Evolutionary conservation across 2,797 vertebrate species (phyloP).

Genomic region (Valencia hispanica): DNA sequence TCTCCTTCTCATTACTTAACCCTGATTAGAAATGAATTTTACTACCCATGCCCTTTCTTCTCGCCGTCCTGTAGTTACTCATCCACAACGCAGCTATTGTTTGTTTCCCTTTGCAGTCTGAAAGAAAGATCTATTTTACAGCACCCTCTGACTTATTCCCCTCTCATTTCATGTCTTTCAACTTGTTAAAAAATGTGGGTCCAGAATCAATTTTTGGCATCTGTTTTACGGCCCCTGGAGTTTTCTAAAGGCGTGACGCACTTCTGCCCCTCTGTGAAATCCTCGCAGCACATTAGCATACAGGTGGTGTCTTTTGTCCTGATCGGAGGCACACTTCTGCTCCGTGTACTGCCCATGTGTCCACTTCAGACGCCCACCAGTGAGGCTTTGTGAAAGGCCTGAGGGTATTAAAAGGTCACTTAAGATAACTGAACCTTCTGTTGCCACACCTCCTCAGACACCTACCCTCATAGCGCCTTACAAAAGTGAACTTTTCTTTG

Average conservation of each 20-base stretch:
- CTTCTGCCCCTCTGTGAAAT: slow-evolving; percentile 54
- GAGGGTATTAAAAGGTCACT: slow-evolving; percentile 78
- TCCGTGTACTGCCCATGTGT: slow-evolving; percentile 66
- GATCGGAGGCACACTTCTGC: slow-evolving; percentile 71
- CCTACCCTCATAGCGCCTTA: slow-evolving; percentile 30
- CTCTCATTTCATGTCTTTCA: slow-evolving; percentile 51
- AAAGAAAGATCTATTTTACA: slow-evolving; percentile 80
- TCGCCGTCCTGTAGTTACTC: slow-evolving; percentile 46
- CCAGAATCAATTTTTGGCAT: slow-evolving; percentile 70
- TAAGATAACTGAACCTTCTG: slow-evolving; percentile 77
- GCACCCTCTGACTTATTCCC: slow-evolving; percentile 56
- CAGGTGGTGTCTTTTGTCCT: slow-evolving; percentile 79
- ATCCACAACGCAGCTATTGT: slow-evolving; percentile 59
- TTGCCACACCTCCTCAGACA: slow-evolving; percentile 64
- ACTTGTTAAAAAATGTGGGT: slow-evolving; percentile 33
- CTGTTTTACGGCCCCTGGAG: slow-evolving; percentile 52
- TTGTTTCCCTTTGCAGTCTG: slow-evolving; percentile 56
- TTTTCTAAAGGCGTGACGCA: slow-evolving; percentile 49
- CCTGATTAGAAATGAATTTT: slow-evolving; percentile 70
- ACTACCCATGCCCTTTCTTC: slow-evolving; percentile 62
- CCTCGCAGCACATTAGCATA: slow-evolving; percentile 74
- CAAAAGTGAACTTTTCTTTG: neutral
- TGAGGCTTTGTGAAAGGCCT: slow-evolving; percentile 48
- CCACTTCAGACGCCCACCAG: slow-evolving; percentile 49
- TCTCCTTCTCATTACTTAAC: slow-evolving; percentile 76